Conservation (phyloP, 2,888 invertebrate genomes). For the Cryptops parisi region DNA sequence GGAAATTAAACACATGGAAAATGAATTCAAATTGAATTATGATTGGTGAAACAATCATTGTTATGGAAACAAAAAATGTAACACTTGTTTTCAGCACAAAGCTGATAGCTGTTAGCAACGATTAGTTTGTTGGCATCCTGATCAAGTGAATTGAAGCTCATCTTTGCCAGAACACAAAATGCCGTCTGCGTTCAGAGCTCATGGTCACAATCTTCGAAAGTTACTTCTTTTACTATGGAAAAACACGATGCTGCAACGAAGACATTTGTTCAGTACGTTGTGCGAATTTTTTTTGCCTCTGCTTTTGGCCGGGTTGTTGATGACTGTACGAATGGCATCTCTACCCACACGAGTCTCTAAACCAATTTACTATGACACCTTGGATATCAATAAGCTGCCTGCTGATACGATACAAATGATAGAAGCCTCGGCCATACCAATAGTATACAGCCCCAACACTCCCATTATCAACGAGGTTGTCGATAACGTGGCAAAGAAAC, state of each 20-base stretch:
- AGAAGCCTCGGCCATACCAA: not conserved
- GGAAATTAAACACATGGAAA: no score
- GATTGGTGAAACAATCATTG: no score
- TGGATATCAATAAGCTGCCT: not conserved
- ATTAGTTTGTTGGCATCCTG: not conserved
- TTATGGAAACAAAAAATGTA: no score
- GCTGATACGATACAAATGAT: not conserved
- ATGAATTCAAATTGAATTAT: no score
- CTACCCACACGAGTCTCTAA: not conserved
- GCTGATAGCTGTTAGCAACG: no score
- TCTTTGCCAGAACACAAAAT: not conserved
- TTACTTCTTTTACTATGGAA: not conserved
- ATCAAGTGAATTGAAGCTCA: not conserved
- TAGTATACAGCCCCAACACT: not conserved
- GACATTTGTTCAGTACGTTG: not conserved
- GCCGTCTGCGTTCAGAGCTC: not conserved
- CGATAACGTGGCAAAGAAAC: not conserved
- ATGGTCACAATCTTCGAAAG: not conserved
- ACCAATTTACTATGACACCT: not conserved
- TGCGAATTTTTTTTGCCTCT: not conserved
- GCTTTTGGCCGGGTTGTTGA: not conserved
- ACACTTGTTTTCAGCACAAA: no score
- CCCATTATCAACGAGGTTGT: conserved; percentile 1
- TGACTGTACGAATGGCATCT: not conserved
- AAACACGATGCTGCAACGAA: not conserved